Conservation (phyloP, 37 sponge, comb jelly and placozoan genomes). For the Halisarca cf. caerulea region DNA sequence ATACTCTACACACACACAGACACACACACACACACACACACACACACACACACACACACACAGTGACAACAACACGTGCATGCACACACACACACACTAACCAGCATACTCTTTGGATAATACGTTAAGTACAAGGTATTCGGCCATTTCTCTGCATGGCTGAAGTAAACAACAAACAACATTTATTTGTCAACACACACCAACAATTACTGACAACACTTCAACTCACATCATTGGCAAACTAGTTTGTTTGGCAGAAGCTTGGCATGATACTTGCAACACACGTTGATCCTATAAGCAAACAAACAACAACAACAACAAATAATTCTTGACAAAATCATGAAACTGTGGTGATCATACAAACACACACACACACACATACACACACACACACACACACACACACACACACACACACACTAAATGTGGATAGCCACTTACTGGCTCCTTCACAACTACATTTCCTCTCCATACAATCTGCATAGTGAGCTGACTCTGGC, state of each 20-base stretch:
- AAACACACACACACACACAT: constrained; percentile 22
- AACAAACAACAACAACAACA: background rate
- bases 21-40: no score
- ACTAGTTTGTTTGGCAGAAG: no score
- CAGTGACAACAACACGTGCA: no score
- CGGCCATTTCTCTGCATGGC: constrained; percentile 22
- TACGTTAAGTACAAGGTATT: background rate
- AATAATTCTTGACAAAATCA: background rate
- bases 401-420: constrained; percentile 29
- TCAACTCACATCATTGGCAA: no score
- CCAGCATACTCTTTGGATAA: constrained; percentile 16
- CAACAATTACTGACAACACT: no score
- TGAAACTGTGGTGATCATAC: background rate
- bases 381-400: constrained; percentile 47
- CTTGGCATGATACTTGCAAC: no score
- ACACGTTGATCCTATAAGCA: no score
- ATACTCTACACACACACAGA: no score
- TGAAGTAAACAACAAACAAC: background rate
- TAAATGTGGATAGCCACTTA: background rate
- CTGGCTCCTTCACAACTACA: background rate
- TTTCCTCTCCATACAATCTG: constrained; percentile 8
- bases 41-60: no score
- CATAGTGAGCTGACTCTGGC: background rate
- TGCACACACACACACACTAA: no score
- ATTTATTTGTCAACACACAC: no score